Evolutionary conservation across 2,797 vertebrate species (phyloP), one percentile per base, ranked within the genome.

Genomic region (Pangasius macronema): DNA sequence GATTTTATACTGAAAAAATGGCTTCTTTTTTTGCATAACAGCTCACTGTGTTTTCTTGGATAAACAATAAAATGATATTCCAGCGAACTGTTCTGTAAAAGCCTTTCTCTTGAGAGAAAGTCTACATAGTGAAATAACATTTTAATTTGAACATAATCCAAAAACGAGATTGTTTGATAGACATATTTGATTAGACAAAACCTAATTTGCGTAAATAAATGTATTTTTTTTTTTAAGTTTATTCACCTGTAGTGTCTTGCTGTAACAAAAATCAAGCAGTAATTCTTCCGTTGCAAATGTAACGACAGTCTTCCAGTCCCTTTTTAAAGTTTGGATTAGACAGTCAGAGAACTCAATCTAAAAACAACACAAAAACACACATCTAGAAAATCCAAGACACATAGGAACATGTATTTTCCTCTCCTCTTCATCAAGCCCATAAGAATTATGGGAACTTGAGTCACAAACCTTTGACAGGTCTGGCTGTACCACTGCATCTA

Each of bases 211-310:
- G 30, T 14, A 27, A 18, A 18, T 75, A n/a, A 46, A n/a, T 46
- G 11, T 24, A 8, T 39, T 1, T 70, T 8, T 46, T 27, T 9
- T 24, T 73, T 7, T 20, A 65, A 3, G 27, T 82, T 82, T 65
- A n/a, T 82, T 63, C 39, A 63, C 80, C 39, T 46, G 80, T 65
- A 63, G 59, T 46, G 59, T 82, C 59, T 82, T 63, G 39, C 59
- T n/a, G 59, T 82, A 82, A 81, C 33, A 81, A 61, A 59, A 42
- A 81, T 13, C 53, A 80, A 24, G n/a, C 79, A 42, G 53, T 59
- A 57, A 59, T 39, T 80, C 22, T 61, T 24, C 33, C 0, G 24
- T 42, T 42, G 16, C 61, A 24, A 79, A 55, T 9, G 10, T 14
- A 49, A 57, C 30, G 2, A 30, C 27, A n/a, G 3, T 53, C 75